These are phyloP conservation scores for Urocitellus parryii DNA, from an alignment of 2,113 vertebrate genomes.

Conservation along the genomic window DNA sequence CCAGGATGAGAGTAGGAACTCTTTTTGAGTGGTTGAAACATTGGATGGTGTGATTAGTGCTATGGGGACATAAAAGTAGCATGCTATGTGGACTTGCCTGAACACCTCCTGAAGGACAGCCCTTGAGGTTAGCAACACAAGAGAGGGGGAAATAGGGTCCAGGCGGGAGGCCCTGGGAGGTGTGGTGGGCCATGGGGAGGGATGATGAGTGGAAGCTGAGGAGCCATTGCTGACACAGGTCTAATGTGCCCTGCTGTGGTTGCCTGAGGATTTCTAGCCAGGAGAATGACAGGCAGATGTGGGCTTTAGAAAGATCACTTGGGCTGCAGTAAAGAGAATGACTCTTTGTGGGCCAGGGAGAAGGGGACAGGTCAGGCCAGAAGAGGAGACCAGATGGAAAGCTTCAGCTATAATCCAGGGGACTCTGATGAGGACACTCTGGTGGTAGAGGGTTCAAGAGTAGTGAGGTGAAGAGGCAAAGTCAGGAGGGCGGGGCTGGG, in stretches of 20 bases:
- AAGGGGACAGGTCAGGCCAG: background rate
- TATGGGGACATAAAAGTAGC: rapidly evolving
- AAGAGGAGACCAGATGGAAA: background rate
- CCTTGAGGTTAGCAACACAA: background rate
- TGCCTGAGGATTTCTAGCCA: background rate
- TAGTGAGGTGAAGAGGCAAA: background rate
- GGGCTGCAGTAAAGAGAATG: background rate
- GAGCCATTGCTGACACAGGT: too few species aligned
- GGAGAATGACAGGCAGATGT: background rate
- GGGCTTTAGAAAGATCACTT: background rate
- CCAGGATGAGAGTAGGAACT: background rate
- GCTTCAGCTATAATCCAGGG: background rate
- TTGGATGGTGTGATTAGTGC: background rate
- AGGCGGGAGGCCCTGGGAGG: background rate
- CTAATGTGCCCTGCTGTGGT: rapidly evolving
- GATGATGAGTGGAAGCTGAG: background rate
- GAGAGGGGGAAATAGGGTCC: background rate
- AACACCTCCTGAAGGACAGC: background rate
- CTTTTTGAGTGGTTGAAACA: background rate
- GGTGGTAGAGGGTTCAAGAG: background rate
- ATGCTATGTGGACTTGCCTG: background rate
- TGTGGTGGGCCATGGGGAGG: background rate
- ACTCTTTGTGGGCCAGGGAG: too few species aligned
- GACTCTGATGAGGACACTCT: background rate
- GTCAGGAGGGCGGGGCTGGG: background rate